Base-by-base conservation (phyloP, 1,140 invertebrate species). In the Amphibalanus amphitrite region DNA sequence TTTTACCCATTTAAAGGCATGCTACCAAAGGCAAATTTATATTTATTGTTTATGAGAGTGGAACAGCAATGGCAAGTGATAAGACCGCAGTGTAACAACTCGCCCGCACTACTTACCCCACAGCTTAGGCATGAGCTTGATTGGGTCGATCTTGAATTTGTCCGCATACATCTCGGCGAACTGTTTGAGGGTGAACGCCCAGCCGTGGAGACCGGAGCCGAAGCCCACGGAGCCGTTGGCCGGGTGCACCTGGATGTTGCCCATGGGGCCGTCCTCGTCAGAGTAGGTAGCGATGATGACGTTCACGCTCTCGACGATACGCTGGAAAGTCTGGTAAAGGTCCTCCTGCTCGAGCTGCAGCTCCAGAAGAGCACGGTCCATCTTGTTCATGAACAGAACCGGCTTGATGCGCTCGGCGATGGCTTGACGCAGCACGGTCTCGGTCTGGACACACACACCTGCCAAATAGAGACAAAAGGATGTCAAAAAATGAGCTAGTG, bases 261-360 rank as follows among this genome's bases (percentile, higher is more conserved):
- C 97, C 97, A 99, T 99, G 65, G 97, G 97, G 74, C 96, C 96
- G 78, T 88, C 86, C 77, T 98, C 95, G 76, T 97, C 94, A 76
- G 89, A 90, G 82, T 99, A 99, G n/a, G 97, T 99, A 74, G 95
- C 94, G 82, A 99, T 98, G 80, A 99, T 99, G 73, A 99, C 97
- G 84, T 99, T 99, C 40, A 99, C 94, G 80, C 97, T 98, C 84
- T 99, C 97, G 77, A 99, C 95, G 82, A 98, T 98, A 86, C 96
- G 90, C 83, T 97, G 94, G 88, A 99, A 99, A 79, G 95, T 98
- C 84, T 99, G 97, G 82, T 96, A 99, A 28, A 99, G 84, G 81
- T 97, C 94, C 84, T 99, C 97, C 75, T 90, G 87, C 69, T 93
- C 94, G 75, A 98, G 83, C 80, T 98, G 95, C 77, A 98, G 83